A percentile compares a stretch with the other conserved stretches of the same genome.
phyloP scores from a whole-genome alignment of 2,888 invertebrate species.

The Sphinx pinastri region DNA sequence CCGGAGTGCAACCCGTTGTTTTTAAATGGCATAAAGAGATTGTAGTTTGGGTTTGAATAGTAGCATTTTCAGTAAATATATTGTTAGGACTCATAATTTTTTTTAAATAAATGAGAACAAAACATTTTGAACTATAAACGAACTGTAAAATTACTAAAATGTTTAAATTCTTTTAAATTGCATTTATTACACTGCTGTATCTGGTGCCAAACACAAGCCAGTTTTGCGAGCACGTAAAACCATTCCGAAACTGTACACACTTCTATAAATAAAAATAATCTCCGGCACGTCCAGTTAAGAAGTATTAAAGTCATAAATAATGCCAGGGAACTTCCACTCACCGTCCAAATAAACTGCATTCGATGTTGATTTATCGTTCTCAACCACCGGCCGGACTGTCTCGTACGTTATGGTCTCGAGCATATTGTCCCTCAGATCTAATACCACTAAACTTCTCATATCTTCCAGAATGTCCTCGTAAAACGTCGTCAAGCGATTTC shows the following conservation, averaged over 20 bases:
- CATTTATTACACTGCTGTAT: not conserved
- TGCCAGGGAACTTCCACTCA: constrained; percentile 77
- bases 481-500: constrained; percentile 88
- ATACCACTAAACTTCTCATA: constrained; percentile 86
- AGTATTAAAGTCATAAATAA: constrained; percentile 46
- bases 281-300: constrained; percentile 36
- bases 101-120: not conserved
- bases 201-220: not conserved
- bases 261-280: constrained; percentile 25
- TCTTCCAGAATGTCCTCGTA: constrained; percentile 89
- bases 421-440: constrained; percentile 90
- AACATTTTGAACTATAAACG: not conserved
- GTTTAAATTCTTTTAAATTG: not conserved
- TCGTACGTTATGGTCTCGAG: constrained; percentile 90
- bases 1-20: too few species aligned
- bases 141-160: not conserved
- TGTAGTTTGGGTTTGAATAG: too few species aligned
- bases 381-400: constrained; percentile 88
- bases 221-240: not conserved
- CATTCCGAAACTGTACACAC: constrained; percentile 13
- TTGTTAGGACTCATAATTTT: too few species aligned
- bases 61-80: too few species aligned
- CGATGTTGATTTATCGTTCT: constrained; percentile 88
- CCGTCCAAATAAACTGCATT: constrained; percentile 90
- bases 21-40: not conserved